Evolutionary conservation across 1,140 invertebrate genomes (phyloP).

Genomic region (Cotesia glomerata): DNA sequence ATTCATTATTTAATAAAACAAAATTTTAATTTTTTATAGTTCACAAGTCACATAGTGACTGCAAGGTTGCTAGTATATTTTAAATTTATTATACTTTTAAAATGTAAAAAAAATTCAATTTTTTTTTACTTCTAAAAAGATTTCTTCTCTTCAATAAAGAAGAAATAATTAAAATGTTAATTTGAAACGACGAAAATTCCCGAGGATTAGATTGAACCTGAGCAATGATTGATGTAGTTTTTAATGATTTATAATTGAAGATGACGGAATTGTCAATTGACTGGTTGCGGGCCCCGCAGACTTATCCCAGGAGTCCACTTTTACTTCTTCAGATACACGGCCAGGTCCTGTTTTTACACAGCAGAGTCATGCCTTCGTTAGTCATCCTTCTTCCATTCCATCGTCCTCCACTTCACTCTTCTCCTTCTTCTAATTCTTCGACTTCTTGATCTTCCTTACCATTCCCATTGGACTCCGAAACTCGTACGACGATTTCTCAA

Average conservation of each 20-base stretch:
- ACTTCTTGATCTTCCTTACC: not conserved
- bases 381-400: constrained; percentile 24
- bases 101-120: too few species aligned
- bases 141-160: too few species aligned
- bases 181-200: too few species aligned
- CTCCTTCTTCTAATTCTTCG: constrained; percentile 33
- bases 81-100: too few species aligned
- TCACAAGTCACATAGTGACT: too few species aligned
- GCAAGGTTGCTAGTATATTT: too few species aligned
- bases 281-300: not conserved
- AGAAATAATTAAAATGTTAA: too few species aligned
- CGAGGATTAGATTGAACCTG: too few species aligned
- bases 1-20: too few species aligned
- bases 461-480: not conserved
- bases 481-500: constrained; percentile 31
- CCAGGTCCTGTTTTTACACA: constrained; percentile 6
- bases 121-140: too few species aligned
- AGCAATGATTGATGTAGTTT: too few species aligned
- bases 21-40: too few species aligned
- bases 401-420: constrained; percentile 31
- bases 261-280: not conserved
- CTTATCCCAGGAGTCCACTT: constrained; percentile 5
- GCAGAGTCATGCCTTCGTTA: constrained; percentile 3
- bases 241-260: not conserved
- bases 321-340: not conserved